A percentile compares a stretch with the other conserved stretches of the same genome.
These are phyloP conservation scores for Osmerus eperlanus DNA, from an alignment of 2,113 vertebrate species.

Conservation along the genomic window DNA sequence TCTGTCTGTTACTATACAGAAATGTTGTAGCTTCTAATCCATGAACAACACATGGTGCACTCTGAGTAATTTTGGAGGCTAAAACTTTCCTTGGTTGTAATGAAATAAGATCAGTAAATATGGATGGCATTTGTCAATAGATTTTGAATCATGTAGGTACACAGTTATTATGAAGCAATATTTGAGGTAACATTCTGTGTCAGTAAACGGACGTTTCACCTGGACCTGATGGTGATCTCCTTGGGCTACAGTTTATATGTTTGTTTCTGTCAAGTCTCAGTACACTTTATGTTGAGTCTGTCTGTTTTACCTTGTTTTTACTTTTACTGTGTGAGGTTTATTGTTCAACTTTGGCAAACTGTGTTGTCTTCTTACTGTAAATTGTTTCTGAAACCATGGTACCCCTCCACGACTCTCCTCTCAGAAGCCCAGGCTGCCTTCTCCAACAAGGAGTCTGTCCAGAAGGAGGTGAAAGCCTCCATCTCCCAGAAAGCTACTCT, in stretches of 20 bases:
- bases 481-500: constrained; percentile 72
- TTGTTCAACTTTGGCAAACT: too few relatives aligned
- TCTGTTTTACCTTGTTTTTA: background rate
- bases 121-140: too few relatives aligned
- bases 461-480: constrained; percentile 70
- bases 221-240: background rate
- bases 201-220: too few relatives aligned
- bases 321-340: too few relatives aligned
- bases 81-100: too few relatives aligned
- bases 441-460: constrained; percentile 71
- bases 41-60: too few relatives aligned
- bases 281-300: background rate
- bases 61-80: too few relatives aligned
- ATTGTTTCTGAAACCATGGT: background rate
- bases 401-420: constrained; percentile 34
- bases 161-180: too few relatives aligned
- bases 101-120: too few relatives aligned
- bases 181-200: too few relatives aligned
- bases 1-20: background rate
- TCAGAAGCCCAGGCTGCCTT: constrained; percentile 63
- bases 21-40: background rate
- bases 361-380: background rate
- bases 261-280: background rate
- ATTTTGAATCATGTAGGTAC: too few relatives aligned
- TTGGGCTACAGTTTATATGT: background rate